Evolutionary conservation across 2,797 vertebrate genomes (phyloP).

Genomic region (Hyperoplus lanceolatus): DNA sequence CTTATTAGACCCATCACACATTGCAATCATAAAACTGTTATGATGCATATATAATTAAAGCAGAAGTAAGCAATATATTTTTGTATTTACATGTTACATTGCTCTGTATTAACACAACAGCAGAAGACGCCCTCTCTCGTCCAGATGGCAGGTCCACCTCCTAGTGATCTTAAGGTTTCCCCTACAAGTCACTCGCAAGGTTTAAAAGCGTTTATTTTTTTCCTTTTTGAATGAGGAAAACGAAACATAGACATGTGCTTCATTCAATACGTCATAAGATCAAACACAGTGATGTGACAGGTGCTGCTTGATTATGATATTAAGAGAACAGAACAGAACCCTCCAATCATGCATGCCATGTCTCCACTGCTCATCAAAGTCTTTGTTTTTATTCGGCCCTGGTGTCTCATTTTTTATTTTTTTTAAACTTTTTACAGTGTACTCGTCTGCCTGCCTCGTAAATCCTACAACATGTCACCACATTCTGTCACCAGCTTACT

Average conservation of each 20-base stretch:
- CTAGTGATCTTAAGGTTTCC: no score
- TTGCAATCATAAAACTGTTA: neutral
- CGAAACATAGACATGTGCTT: neutral
- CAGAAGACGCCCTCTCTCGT: no score
- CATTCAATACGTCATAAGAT: no score
- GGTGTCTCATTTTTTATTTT: neutral
- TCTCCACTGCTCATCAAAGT: slow-evolving; percentile 7
- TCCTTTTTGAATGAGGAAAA: neutral
- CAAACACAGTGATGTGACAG: neutral
- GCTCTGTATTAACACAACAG: neutral
- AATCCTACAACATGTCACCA: slow-evolving; percentile 58
- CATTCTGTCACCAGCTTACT: slow-evolving; percentile 56
- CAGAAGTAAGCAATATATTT: no score
- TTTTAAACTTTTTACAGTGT: slow-evolving; percentile 37
- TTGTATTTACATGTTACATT: no score
- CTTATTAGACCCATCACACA: neutral
- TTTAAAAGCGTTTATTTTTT: no score
- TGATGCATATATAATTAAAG: neutral
- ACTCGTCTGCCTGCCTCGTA: slow-evolving; percentile 33
- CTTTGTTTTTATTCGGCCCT: slow-evolving; percentile 39
- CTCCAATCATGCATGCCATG: no score
- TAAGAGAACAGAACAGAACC: neutral
- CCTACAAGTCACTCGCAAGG: neutral
- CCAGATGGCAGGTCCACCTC: no score
- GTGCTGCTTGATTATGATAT: neutral